phyloP scores from a whole-genome alignment of 37 sponge, comb jelly and placozoan species.

The Haliclona indistincta region DNA sequence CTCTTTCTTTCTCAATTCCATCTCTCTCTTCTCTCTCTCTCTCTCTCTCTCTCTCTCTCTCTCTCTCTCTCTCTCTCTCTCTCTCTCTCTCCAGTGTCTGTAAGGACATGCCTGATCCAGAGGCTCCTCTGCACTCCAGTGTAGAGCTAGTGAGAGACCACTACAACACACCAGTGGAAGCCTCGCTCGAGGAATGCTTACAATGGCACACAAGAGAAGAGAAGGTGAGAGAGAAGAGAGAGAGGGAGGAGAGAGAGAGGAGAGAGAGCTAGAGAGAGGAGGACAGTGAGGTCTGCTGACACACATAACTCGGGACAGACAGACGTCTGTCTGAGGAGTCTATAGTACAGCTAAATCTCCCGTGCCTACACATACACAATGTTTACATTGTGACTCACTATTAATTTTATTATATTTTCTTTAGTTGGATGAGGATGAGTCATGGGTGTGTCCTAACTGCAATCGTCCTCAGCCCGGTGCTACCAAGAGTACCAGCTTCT shows the following conservation, averaged over 20 bases:
- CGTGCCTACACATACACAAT: neutral
- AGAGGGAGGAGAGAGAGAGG: conserved; percentile 5
- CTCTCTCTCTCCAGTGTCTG: conserved; percentile 23
- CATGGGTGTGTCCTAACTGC: conserved; percentile 88
- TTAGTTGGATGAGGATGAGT: conserved; percentile 77
- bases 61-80: neutral
- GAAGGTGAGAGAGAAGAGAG: conserved; percentile 41
- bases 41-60: too few relatives aligned
- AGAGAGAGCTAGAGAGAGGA: conserved; percentile 11
- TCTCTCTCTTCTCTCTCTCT: too few relatives aligned
- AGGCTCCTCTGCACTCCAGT: conserved; percentile 51
- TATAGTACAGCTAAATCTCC: too few relatives aligned
- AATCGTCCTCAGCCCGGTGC: conserved; percentile 62
- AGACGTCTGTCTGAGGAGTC: too few relatives aligned
- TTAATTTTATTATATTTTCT: neutral
- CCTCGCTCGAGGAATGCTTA: conserved; percentile 76
- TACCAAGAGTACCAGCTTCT: conserved; percentile 83
- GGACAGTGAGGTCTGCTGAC: neutral
- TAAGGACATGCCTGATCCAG: conserved; percentile 43
- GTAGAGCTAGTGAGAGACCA: conserved; percentile 39
- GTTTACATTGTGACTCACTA: neutral
- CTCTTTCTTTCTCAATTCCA: neutral
- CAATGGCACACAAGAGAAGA: conserved; percentile 78
- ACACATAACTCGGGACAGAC: neutral
- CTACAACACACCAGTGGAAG: conserved; percentile 39